A percentile compares a stretch with the other conserved stretches of the same genome.
Evolutionary conservation across 2,888 invertebrate species (phyloP).

Genomic region (Magallana nippona): DNA sequence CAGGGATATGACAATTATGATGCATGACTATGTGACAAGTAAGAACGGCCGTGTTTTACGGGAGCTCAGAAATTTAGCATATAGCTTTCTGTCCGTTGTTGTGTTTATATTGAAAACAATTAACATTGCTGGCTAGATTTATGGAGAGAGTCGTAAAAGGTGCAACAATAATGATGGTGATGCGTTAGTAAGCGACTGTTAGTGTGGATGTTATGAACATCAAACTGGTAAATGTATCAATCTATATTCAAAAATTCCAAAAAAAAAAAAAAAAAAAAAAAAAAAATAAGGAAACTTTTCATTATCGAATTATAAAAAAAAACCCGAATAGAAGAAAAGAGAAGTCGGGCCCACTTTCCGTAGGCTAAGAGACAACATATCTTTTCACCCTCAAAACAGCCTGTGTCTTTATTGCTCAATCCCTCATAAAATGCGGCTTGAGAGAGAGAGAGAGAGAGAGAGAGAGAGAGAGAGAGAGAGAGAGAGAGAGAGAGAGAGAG

Average conservation of each 20-base stretch:
- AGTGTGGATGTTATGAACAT: not conserved
- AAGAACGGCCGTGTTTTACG: constrained; percentile 16
- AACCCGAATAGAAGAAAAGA: too few relatives aligned
- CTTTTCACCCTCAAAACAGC: too few relatives aligned
- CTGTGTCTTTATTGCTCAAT: too few relatives aligned
- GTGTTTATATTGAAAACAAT: constrained; percentile 13
- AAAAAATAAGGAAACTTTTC: not conserved
- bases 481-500: too few relatives aligned
- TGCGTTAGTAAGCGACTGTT: not conserved
- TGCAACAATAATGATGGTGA: not conserved
- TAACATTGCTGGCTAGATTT: not conserved
- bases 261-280: not conserved
- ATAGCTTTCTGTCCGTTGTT: not conserved
- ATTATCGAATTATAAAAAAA: too few relatives aligned
- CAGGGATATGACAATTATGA: constrained; percentile 18
- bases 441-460: too few relatives aligned
- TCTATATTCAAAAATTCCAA: not conserved
- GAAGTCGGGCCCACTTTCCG: too few relatives aligned
- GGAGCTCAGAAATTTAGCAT: not conserved
- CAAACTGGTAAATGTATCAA: too few relatives aligned
- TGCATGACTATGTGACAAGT: constrained; percentile 29
- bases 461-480: too few relatives aligned
- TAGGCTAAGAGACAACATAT: too few relatives aligned
- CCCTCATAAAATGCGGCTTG: too few relatives aligned
- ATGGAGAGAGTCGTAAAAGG: not conserved